phyloP scores from a whole-genome alignment of 2,113 vertebrate species.

The Tragelaphus strepsiceros region DNA sequence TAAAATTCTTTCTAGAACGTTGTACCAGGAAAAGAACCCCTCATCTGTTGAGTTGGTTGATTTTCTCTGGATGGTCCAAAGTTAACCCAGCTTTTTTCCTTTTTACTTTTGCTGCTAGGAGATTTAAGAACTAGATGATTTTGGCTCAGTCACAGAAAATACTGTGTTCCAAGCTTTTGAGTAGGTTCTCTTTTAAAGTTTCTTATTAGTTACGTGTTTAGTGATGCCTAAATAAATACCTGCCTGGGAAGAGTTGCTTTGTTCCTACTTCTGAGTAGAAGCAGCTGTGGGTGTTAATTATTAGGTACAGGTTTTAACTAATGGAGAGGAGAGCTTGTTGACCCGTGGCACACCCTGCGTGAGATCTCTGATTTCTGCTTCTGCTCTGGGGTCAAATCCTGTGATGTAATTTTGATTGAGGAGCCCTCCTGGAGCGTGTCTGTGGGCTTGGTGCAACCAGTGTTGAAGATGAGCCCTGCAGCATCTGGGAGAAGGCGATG shows the following conservation, averaged over 20 bases:
- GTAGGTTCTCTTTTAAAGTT: not conserved
- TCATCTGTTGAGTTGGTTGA: not conserved
- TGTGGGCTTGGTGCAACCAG: not conserved
- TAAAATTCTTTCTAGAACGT: not conserved
- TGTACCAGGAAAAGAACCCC: not conserved
- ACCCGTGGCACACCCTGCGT: not conserved
- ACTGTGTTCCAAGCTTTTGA: not conserved
- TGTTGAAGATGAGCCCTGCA: fast-evolving
- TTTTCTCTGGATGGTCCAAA: not conserved
- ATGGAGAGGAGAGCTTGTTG: not conserved
- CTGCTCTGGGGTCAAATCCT: not conserved
- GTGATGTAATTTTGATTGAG: not conserved
- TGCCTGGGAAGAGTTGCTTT: not conserved
- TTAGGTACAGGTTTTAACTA: not conserved
- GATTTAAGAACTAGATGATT: not conserved
- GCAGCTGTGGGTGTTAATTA: not conserved
- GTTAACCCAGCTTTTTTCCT: not conserved
- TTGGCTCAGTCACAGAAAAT: not conserved
- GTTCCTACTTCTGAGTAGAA: not conserved
- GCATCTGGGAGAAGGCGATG: not conserved
- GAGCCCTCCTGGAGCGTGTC: not conserved
- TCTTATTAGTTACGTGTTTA: not conserved
- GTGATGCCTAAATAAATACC: not conserved
- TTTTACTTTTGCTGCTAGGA: not conserved
- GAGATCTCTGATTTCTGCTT: not conserved